Percentiles rank a stretch among this genome's conserved stretches.
Conservation (phyloP, 2,888 invertebrate genomes). For the Mamestra brassicae region DNA sequence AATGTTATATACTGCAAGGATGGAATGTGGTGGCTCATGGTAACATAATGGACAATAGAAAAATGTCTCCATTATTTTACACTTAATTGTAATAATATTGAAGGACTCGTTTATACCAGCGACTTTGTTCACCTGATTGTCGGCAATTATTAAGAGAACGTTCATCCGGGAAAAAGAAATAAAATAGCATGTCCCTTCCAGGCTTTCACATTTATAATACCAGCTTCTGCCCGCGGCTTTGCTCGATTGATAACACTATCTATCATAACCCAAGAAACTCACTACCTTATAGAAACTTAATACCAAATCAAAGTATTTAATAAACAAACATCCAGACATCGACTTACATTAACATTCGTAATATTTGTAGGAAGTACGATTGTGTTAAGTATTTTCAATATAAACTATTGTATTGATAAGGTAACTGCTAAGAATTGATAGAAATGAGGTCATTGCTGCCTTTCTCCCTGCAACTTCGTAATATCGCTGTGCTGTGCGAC, state of each 20-base stretch:
- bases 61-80: not conserved
- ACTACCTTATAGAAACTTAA: not conserved
- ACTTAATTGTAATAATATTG: not conserved
- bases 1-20: not conserved
- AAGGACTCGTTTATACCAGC: not conserved
- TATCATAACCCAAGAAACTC: not conserved
- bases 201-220: not conserved
- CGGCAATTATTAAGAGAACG: not conserved
- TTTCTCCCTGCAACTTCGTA: no score
- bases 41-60: constrained; percentile 8
- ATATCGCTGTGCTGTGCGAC: no score
- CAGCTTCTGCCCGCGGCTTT: not conserved
- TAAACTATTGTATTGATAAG: no score
- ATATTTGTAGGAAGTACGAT: no score
- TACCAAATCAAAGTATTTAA: not conserved
- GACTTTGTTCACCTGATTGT: not conserved
- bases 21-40: not conserved
- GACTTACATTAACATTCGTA: no score
- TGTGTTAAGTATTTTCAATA: no score
- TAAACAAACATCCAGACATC: no score
- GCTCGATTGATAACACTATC: not conserved
- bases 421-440: no score
- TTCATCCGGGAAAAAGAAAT: not conserved
- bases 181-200: not conserved
- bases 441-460: no score